A percentile compares a stretch with the other conserved stretches of the same genome.
phyloP scores from a whole-genome alignment of 2,888 invertebrate species.

The Tenthredo livida region DNA sequence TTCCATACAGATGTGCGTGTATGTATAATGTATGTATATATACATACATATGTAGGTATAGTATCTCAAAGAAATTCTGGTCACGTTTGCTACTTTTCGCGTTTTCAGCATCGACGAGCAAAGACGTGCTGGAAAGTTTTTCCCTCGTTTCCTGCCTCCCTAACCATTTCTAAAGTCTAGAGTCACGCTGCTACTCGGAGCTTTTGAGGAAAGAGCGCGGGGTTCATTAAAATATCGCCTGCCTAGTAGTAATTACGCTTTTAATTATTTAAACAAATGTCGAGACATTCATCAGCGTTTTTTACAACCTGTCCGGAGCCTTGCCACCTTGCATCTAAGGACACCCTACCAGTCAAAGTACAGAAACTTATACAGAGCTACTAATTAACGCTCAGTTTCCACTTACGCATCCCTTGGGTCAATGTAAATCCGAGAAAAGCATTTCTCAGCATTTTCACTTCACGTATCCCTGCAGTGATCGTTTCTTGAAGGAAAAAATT shows the following conservation, averaged over 20 bases:
- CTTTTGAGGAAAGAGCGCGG: slow-evolving; percentile 44
- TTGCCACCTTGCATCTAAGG: neutral
- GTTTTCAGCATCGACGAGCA: slow-evolving; percentile 50
- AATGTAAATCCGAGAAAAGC: neutral
- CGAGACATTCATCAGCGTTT: slow-evolving; percentile 71
- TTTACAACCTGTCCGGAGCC: slow-evolving; percentile 32
- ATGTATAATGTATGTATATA: slow-evolving; percentile 14
- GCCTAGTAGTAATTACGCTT: slow-evolving; percentile 72
- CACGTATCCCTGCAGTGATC: neutral
- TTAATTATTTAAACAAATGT: slow-evolving; percentile 75
- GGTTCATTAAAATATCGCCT: slow-evolving; percentile 74
- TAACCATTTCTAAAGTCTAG: slow-evolving; percentile 48
- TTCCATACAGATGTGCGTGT: neutral
- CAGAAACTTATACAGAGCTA: neutral
- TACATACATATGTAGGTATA: too few relatives aligned
- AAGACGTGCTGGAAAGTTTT: slow-evolving; percentile 47
- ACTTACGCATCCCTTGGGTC: neutral
- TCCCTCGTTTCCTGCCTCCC: slow-evolving; percentile 40
- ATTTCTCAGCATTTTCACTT: neutral
- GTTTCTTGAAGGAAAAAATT: neutral
- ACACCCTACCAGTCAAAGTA: neutral
- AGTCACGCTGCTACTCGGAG: slow-evolving; percentile 40
- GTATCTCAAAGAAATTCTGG: slow-evolving; percentile 46
- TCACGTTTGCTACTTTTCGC: slow-evolving; percentile 49
- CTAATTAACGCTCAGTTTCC: slow-evolving; percentile 25